Conservation (phyloP, 53 echinoderm and acorn worm species). For the Temnopleurus reevesii region DNA sequence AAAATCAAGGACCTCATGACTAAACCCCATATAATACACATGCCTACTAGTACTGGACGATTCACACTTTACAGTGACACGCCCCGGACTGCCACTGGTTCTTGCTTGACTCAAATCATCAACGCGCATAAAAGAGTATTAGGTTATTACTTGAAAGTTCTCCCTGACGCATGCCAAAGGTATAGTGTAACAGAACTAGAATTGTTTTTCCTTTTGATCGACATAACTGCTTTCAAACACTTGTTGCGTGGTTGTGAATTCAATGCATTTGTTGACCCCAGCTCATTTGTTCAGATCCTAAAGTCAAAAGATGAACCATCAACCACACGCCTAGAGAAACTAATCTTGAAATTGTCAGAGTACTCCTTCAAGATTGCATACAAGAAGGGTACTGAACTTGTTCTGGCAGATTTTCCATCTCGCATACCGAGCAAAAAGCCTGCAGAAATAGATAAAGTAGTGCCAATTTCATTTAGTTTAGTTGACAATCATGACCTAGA, state of each 20-base stretch:
- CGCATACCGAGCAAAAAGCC: background rate
- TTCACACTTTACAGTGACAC: slow-evolving; percentile 5
- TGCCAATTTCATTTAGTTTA: background rate
- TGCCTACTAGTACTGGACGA: background rate
- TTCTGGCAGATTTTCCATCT: slow-evolving; percentile 66
- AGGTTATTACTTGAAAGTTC: slow-evolving; percentile 59
- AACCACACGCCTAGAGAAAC: slow-evolving; percentile 48
- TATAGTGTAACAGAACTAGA: slow-evolving; percentile 60
- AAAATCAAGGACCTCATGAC: slow-evolving; percentile 55
- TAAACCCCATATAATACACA: background rate
- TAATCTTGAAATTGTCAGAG: slow-evolving; percentile 54
- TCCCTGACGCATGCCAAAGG: slow-evolving; percentile 33
- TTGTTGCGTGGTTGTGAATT: slow-evolving; percentile 29
- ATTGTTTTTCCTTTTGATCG: slow-evolving; percentile 44
- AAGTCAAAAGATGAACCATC: slow-evolving; percentile 60
- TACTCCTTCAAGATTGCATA: slow-evolving; percentile 59
- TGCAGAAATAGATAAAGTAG: background rate
- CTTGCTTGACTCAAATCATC: slow-evolving; percentile 49
- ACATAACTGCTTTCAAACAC: slow-evolving; percentile 49
- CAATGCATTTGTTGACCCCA: slow-evolving; percentile 56
- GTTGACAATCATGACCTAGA: background rate
- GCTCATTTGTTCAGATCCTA: slow-evolving; percentile 47
- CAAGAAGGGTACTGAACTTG: slow-evolving; percentile 63
- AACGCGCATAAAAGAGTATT: slow-evolving; percentile 39
- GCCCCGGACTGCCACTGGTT: slow-evolving; percentile 28